Conservation (phyloP, 2,113 vertebrate species). For the Craseonycteris thonglongyai region DNA sequence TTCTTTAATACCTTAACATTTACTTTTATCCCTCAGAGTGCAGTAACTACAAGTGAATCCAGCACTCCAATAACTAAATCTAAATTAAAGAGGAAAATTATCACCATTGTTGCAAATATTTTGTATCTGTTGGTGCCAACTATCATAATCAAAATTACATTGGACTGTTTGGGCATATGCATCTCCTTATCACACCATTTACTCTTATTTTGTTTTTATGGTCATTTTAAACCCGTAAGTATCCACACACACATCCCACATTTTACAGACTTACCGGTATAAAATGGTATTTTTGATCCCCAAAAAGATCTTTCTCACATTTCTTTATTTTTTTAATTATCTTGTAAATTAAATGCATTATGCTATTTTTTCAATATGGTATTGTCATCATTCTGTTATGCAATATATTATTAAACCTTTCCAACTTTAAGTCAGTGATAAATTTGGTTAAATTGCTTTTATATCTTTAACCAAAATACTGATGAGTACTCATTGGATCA, state of each 20-base stretch:
- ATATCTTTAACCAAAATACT: neutral
- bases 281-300: neutral
- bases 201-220: neutral
- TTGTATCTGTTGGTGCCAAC: neutral
- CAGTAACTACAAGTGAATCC: neutral
- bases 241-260: neutral
- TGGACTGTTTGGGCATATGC: neutral
- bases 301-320: neutral
- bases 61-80: neutral
- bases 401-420: neutral
- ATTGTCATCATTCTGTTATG: neutral
- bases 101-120: neutral
- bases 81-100: neutral
- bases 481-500: neutral
- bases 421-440: neutral
- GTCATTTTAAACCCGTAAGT: neutral
- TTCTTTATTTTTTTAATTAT: too few species aligned
- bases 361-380: neutral
- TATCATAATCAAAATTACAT: neutral
- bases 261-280: neutral
- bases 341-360: neutral
- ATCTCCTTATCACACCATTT: neutral
- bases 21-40: neutral
- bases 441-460: neutral
- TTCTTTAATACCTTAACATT: neutral